Percentiles rank a stretch among this genome's conserved stretches.
These are phyloP conservation scores for Sardina pilchardus DNA, from an alignment of 2,113 vertebrate genomes.

Conservation along the genomic window DNA sequence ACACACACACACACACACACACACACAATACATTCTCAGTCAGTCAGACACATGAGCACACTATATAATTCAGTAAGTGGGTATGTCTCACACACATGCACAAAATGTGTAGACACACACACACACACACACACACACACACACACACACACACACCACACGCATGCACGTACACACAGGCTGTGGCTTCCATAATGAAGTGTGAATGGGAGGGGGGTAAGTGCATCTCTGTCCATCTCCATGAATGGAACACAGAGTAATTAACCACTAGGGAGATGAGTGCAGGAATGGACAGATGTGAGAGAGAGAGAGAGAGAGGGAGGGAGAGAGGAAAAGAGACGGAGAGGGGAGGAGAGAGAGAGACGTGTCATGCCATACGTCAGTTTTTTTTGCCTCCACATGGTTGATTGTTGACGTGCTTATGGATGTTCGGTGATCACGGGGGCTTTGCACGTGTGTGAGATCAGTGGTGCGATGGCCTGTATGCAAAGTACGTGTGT, in stretches of 20 bases:
- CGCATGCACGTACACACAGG: background rate
- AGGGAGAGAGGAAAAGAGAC: background rate
- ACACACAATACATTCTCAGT: background rate
- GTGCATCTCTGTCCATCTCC: no score
- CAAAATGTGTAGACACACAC: slow-evolving; percentile 13
- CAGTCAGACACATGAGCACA: background rate
- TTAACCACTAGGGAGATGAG: background rate
- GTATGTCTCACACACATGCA: background rate
- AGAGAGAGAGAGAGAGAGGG: background rate
- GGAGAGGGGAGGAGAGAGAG: background rate
- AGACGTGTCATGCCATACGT: background rate
- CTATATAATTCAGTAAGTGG: background rate
- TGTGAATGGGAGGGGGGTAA: no score
- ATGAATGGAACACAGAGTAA: no score
- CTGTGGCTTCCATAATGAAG: background rate
- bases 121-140: background rate
- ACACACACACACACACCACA: background rate
- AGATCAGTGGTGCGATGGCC: no score
- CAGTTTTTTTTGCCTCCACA: no score
- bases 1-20: background rate
- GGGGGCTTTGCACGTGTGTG: background rate
- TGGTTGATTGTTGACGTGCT: no score
- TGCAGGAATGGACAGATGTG: background rate
- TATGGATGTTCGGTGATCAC: no score
- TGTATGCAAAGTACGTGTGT: background rate